These are phyloP conservation scores for Microtus pennsylvanicus DNA, from an alignment of 2,113 vertebrate genomes.

Conservation along the genomic window DNA sequence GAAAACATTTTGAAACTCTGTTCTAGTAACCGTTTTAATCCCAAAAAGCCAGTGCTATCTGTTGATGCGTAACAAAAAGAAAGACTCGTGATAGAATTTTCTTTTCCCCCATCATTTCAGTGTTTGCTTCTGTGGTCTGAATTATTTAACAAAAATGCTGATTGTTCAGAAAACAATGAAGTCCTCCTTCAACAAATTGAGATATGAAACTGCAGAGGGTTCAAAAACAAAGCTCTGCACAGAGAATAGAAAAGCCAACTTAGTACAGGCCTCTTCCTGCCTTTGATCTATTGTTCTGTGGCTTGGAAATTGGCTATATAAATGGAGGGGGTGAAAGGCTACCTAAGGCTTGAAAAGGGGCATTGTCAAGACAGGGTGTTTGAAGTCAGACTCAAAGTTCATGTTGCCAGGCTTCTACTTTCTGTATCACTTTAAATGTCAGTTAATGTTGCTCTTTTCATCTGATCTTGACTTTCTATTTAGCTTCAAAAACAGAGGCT, in stretches of 20 bases:
- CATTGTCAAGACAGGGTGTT: not conserved
- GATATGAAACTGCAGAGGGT: fast-evolving
- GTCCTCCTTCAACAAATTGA: not conserved
- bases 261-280: not conserved
- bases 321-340: not conserved
- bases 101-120: not conserved
- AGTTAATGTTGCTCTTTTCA: not conserved
- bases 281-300: not conserved
- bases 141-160: not conserved
- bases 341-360: not conserved
- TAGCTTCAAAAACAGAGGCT: not conserved
- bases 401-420: not conserved
- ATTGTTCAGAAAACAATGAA: not conserved
- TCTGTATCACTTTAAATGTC: not conserved
- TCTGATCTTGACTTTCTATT: not conserved
- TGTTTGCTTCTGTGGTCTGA: not conserved
- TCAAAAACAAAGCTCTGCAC: not conserved
- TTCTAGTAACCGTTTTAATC: not conserved
- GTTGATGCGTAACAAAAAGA: not conserved
- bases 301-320: not conserved
- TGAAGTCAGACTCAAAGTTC: not conserved
- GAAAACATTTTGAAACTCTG: slow-evolving; percentile 59
- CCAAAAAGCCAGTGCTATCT: not conserved
- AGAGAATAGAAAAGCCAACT: too few relatives aligned
- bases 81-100: not conserved